Base-by-base conservation (phyloP, 1,140 invertebrate genomes). In the Hylaeus anthracinus region DNA sequence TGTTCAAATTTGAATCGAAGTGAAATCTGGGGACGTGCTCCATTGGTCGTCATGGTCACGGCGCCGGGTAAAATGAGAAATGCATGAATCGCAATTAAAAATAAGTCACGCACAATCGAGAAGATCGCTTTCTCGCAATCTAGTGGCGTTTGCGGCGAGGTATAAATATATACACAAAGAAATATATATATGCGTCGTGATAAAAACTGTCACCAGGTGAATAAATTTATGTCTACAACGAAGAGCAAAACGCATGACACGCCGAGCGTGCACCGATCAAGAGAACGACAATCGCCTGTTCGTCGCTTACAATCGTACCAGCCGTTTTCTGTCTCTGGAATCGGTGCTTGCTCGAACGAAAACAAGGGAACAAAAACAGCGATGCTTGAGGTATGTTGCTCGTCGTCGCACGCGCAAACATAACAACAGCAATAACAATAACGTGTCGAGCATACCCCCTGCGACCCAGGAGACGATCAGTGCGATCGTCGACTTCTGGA, bases 311-410 rank as follows among this genome's bases (percentile, higher is more conserved):
- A 10, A 14, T 37, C 63, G n/a, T n/a, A 45, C 9, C 51, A 51
- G 39, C 48, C 76, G 64, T 78, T 72, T 72, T 72, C 48, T 43
- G 55, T 78, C 76, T 63, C 69, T 56, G 69, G 69, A 51, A 78
- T 84, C 66, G 77, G 53, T 58, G 66, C 83, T 80, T 84, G 83
- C 82, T 81, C 69, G 72, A 74, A 84, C 48, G 72, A 72, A 85
- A 75, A 55, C n/a, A 37, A 70, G 37, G 37, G 12, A 39, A 79
- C 53, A 3, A 39, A 37, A 39, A 43, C 14, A 39, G 60, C 9
- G 61, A 76, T 67, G 51, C 12, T 71, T 43, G 60, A 26, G 26
- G 45, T 15, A 78, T 63, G 58, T 78, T 73, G 73, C 58, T 74
- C 51, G 14, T 84, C 78, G 64, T 58, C 79, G 65, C 58, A 74